A percentile compares a stretch with the other conserved stretches of the same genome.
Evolutionary conservation across 1,140 invertebrate genomes (phyloP).

Genomic region (Trichonephila inaurata): DNA sequence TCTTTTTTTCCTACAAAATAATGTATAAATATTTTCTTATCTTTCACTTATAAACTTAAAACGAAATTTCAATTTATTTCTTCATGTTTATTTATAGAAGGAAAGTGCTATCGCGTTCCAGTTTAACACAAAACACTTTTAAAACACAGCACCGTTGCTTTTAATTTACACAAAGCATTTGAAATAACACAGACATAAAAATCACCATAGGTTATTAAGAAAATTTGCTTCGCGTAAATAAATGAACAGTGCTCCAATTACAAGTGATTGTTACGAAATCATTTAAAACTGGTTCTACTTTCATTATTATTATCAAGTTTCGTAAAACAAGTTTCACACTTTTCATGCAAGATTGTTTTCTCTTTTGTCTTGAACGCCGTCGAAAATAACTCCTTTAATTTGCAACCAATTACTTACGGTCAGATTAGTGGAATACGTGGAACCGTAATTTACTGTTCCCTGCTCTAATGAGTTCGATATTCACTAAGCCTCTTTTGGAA

Average conservation of each 20-base stretch:
- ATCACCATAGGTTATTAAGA: not conserved
- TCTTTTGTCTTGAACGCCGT: not conserved
- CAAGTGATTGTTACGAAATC: not conserved
- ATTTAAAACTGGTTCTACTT: conserved; percentile 1
- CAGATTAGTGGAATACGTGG: not conserved
- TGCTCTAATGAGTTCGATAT: not conserved
- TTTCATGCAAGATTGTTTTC: not conserved
- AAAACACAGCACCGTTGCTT: not conserved
- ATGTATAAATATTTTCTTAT: too few species aligned
- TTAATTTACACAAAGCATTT: not conserved
- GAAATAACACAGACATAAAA: not conserved
- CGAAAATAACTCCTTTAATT: not conserved
- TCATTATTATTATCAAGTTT: not conserved
- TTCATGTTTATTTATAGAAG: too few species aligned
- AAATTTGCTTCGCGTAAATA: not conserved
- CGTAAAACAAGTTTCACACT: not conserved
- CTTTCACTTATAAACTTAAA: too few species aligned
- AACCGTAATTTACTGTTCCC: not conserved
- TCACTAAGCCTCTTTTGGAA: not conserved
- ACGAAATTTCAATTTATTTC: too few species aligned
- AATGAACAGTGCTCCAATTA: conserved; percentile 6
- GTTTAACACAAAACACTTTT: not conserved
- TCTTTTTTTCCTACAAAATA: too few species aligned
- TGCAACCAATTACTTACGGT: not conserved
- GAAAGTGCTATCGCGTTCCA: not conserved